phyloP scores from a whole-genome alignment of 2,113 vertebrate species.

The Patagioenas fasciata region DNA sequence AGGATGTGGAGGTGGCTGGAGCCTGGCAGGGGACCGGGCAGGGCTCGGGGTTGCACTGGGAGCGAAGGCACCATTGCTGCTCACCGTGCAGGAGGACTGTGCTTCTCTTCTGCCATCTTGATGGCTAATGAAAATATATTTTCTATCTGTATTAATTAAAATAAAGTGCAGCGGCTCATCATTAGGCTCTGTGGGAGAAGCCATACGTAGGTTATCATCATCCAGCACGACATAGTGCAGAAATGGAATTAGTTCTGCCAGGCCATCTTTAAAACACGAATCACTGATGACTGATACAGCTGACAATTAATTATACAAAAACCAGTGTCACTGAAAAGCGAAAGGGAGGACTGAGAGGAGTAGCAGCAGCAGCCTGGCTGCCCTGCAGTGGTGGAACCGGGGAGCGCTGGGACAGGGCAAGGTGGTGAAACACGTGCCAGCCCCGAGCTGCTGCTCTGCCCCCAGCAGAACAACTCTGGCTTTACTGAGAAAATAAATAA shows the following conservation, averaged over 20 bases:
- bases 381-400: not conserved
- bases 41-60: not conserved
- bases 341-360: not conserved
- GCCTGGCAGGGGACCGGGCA: not conserved
- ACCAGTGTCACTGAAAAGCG: fast-evolving
- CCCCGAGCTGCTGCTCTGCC: not conserved
- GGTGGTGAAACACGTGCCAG: not conserved
- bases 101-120: not conserved
- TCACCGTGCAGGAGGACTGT: not conserved
- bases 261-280: constrained; percentile 31
- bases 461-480: fast-evolving
- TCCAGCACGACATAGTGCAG: not conserved
- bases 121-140: constrained; percentile 44
- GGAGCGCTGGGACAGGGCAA: not conserved
- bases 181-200: constrained; percentile 7
- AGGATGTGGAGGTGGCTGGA: not conserved
- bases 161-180: constrained; percentile 14
- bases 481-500: not conserved
- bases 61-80: not conserved
- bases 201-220: constrained; percentile 16
- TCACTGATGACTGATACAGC: constrained; percentile 2
- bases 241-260: constrained; percentile 38
- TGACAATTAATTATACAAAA: not conserved
- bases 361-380: not conserved
- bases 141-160: constrained; percentile 65